These are phyloP conservation scores for Leptopterna dolabrata DNA, from an alignment of 2,888 invertebrate species.

Conservation along the genomic window DNA sequence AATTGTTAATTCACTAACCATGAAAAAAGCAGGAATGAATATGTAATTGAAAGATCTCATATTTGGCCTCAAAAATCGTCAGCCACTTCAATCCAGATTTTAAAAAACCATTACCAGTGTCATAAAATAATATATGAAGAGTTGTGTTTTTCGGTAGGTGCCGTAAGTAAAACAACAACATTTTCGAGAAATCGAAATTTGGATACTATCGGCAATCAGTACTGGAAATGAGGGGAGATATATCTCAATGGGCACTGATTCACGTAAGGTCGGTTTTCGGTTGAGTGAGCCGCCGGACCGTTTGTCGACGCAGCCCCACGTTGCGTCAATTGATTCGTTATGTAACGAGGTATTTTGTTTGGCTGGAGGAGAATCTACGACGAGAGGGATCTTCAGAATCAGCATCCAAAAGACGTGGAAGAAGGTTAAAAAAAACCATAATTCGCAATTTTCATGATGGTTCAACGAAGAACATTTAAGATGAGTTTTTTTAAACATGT, in stretches of 20 bases:
- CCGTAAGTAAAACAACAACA: background rate
- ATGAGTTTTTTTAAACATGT: too few relatives aligned
- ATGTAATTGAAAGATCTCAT: too few relatives aligned
- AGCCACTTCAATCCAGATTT: too few relatives aligned
- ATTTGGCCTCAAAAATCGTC: too few relatives aligned
- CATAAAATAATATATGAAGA: too few relatives aligned
- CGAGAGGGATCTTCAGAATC: background rate
- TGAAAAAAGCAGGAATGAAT: too few relatives aligned
- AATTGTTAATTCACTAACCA: too few relatives aligned
- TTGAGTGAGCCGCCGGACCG: background rate
- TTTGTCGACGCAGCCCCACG: background rate
- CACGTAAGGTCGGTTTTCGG: background rate
- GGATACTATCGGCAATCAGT: background rate
- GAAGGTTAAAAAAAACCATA: too few relatives aligned
- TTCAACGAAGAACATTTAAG: too few relatives aligned
- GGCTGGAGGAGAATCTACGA: background rate
- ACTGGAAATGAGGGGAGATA: background rate
- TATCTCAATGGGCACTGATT: background rate
- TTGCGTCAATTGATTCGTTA: background rate
- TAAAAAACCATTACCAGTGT: too few relatives aligned
- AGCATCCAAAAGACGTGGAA: background rate
- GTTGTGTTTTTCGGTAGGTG: background rate
- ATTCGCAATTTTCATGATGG: too few relatives aligned
- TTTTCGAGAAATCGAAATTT: background rate
- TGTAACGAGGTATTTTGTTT: background rate